Evolutionary conservation across 2,113 vertebrate species (phyloP).

Genomic region (Formicarius rufipectus): DNA sequence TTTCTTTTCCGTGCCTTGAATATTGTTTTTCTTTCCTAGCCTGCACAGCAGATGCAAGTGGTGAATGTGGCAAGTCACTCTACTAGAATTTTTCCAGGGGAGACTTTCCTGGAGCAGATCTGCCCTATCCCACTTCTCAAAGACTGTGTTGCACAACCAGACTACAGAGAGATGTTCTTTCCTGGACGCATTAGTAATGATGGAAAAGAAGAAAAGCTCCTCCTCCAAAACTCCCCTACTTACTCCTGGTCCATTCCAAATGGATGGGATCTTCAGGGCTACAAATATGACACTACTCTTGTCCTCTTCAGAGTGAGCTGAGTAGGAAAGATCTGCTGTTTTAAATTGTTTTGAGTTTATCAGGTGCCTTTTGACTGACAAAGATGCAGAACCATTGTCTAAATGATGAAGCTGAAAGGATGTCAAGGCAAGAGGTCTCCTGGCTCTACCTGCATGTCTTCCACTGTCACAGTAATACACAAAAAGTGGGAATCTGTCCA

Average conservation of each 20-base stretch:
- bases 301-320: neutral
- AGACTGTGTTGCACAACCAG: neutral
- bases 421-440: neutral
- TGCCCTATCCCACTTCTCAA: rapidly evolving
- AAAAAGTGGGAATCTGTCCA: neutral
- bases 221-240: neutral
- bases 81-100: neutral
- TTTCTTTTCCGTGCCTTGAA: neutral
- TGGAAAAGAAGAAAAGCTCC: neutral
- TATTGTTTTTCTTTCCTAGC: neutral
- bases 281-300: neutral
- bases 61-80: rapidly evolving
- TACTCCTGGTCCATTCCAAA: neutral
- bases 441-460: neutral
- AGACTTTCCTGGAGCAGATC: neutral
- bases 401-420: neutral
- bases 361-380: neutral
- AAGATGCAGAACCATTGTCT: neutral
- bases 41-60: neutral
- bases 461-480: neutral
- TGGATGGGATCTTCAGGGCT: neutral
- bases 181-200: neutral
- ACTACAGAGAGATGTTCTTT: neutral
- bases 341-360: neutral
- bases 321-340: neutral